Base-by-base conservation (phyloP, 92 coral and sea anemone genomes). In the Porites rus region DNA sequence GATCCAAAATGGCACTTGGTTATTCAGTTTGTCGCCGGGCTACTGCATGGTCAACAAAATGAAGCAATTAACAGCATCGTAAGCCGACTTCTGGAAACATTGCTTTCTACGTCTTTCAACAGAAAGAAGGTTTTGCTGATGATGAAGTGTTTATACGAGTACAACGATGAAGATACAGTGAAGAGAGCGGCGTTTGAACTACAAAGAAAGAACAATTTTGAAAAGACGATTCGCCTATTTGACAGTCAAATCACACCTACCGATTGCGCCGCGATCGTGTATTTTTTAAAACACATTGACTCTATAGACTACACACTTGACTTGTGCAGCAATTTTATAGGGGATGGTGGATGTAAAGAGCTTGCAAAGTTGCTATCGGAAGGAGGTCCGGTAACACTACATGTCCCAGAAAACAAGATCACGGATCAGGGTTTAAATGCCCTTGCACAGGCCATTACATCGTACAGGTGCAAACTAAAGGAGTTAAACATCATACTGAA, bases 1-100 rank as follows among this genome's bases (percentile, higher is more conserved):
- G 88, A 82, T 74, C 78, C 82, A 74, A 82, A 75, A 65, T 88
- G 91, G 88, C 84, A 88, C 51, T 66, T 88, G 74, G 91, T 88
- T 10, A 82, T 88, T 62, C 91, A 88, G 12, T 88, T 88, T 62
- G 65, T 82, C 17, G 91, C 91, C 38, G 91, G 88, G 16, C 60
- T 88, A 18, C 78, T 83, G 21, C 61, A 24, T 72, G 87, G 70
- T 10, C 58, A 68, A 46, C 65, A 88, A 38, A 13, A 6, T 17
- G 73, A 38, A 12, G 88, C 80, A 0, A 66, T 51, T 24, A 68
- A 83, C 52, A 19, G 63, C 17, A 18, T 88, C 69, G 79, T 59
- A 16, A 25, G 18, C 21, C 16, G 65, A 18, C 91, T 88, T 20
- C 75, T 43, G 14, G 65, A 76, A 66, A 21, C 77, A 10, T 51